Percentiles rank a stretch among this genome's conserved stretches.
These are phyloP conservation scores for Sminthurinus aureus DNA, from an alignment of 2,888 invertebrate species.

Conservation along the genomic window DNA sequence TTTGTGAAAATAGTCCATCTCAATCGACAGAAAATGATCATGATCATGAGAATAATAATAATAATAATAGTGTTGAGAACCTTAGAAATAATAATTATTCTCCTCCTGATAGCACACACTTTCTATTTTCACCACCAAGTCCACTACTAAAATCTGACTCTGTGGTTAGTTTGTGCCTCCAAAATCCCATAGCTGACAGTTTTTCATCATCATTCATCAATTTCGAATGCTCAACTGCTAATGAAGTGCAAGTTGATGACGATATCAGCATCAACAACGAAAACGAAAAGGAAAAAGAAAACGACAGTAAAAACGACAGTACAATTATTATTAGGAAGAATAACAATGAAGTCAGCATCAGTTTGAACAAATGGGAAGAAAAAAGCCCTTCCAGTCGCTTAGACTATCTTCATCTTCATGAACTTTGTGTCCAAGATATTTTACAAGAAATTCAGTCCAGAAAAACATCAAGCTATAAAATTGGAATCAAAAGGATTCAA, in stretches of 20 bases:
- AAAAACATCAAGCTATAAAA: neutral
- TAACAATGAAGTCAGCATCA: too few relatives aligned
- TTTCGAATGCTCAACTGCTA: neutral
- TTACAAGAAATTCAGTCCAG: neutral
- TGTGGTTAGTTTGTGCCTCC: neutral
- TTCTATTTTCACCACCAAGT: neutral
- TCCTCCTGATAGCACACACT: neutral
- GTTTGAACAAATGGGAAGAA: neutral
- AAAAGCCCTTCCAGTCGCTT: neutral
- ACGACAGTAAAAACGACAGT: neutral
- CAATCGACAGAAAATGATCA: too few relatives aligned
- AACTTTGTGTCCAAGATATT: conserved; percentile 26
- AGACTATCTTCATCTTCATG: conserved; percentile 14
- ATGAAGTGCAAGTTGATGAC: neutral
- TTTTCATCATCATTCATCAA: neutral
- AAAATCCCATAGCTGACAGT: neutral
- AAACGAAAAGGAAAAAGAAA: neutral
- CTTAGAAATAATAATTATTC: too few relatives aligned
- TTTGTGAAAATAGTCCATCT: too few relatives aligned
- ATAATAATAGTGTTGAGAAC: too few relatives aligned
- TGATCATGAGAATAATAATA: too few relatives aligned
- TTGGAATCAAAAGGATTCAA: neutral
- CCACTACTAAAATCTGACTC: neutral
- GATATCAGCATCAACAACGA: neutral
- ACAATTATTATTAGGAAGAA: too few relatives aligned